Percentiles rank a stretch among this genome's conserved stretches.
These are phyloP conservation scores for Xiphophorus hellerii DNA, from an alignment of 2,113 vertebrate genomes.

Conservation along the genomic window DNA sequence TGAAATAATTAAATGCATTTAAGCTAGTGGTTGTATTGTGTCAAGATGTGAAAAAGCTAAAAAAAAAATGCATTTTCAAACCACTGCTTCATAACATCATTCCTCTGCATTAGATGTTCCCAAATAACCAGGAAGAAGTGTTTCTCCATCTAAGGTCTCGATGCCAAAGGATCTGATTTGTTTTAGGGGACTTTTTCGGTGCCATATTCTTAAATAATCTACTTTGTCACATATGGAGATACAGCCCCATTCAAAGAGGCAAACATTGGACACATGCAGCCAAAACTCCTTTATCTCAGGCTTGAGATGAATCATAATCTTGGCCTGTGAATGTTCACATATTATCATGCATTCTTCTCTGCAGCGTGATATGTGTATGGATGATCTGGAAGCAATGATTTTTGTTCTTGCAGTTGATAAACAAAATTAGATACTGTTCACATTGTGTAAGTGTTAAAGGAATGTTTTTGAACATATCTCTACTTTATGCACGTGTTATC, in stretches of 20 bases:
- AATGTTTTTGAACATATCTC: neutral
- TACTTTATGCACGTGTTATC: slow-evolving; percentile 15
- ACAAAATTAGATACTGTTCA: slow-evolving; percentile 14
- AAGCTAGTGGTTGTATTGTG: neutral
- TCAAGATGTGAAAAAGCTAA: neutral
- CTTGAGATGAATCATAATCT: slow-evolving; percentile 13
- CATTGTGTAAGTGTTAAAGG: slow-evolving; percentile 6
- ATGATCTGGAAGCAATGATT: slow-evolving; percentile 34
- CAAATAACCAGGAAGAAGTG: neutral
- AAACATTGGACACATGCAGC: slow-evolving; percentile 10
- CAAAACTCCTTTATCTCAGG: slow-evolving; percentile 22
- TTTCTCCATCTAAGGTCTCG: neutral
- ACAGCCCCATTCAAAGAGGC: neutral
- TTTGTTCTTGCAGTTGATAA: slow-evolving; percentile 22
- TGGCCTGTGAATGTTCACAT: slow-evolving; percentile 23
- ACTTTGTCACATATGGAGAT: slow-evolving; percentile 7
- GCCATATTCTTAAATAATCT: neutral
- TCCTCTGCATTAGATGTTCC: neutral
- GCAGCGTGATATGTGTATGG: slow-evolving; percentile 4
- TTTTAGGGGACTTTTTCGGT: slow-evolving; percentile 5
- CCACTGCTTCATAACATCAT: neutral
- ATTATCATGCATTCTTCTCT: slow-evolving; percentile 26
- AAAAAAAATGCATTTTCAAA: neutral
- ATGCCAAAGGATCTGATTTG: slow-evolving; percentile 5
- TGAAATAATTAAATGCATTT: neutral